phyloP scores from a whole-genome alignment of 2,888 invertebrate genomes.

The Nycteola revayana region DNA sequence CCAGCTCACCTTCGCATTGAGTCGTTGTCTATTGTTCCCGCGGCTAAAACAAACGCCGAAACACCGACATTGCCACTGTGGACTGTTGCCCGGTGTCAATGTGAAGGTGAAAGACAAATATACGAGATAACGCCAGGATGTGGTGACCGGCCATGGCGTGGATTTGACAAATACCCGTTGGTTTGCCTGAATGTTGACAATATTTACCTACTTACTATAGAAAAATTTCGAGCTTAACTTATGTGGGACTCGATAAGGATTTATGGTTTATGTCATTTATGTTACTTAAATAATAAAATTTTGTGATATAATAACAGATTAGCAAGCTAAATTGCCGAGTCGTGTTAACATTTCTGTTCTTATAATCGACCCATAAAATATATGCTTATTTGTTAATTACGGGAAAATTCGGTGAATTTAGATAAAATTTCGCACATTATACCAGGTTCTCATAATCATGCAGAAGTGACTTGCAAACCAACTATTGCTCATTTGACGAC shows the following conservation, averaged over 20 bases:
- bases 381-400: no score
- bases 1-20: constrained; percentile 9
- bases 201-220: no score
- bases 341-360: no score
- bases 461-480: constrained; percentile 19
- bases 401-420: constrained; percentile 39
- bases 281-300: no score
- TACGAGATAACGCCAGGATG: background rate
- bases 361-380: no score
- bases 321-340: no score
- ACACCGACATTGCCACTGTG: background rate
- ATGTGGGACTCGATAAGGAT: no score
- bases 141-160: background rate
- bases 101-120: background rate
- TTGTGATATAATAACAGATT: no score
- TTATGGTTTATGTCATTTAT: no score
- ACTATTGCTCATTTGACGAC: constrained; percentile 27
- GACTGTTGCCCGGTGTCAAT: constrained; percentile 5
- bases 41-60: background rate
- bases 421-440: constrained; percentile 46
- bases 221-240: no score
- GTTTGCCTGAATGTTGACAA: background rate
- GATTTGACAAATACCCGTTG: background rate
- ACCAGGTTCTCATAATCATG: constrained; percentile 52
- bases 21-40: background rate